phyloP scores from a whole-genome alignment of 2,797 vertebrate species.

The Okamejei kenojei region DNA sequence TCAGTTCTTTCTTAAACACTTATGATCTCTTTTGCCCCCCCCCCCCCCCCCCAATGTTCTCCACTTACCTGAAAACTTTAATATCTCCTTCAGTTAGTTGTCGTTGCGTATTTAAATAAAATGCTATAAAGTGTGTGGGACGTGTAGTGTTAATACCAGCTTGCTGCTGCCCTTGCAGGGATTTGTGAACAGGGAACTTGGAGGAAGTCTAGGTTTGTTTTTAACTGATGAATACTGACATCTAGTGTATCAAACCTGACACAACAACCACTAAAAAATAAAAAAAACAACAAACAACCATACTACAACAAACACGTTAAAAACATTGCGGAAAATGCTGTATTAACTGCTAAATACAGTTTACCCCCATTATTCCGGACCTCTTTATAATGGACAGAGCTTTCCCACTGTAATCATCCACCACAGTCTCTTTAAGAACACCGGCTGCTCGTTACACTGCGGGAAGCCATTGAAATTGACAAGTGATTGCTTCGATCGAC shows the following conservation, averaged over 20 bases:
- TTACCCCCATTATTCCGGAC: no score
- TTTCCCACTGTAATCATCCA: no score
- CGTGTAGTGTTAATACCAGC: background rate
- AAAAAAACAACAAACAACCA: background rate
- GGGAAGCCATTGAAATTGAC: no score
- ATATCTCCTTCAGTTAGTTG: background rate
- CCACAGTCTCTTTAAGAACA: no score
- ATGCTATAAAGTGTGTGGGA: background rate
- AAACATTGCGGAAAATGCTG: no score
- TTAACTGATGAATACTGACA: constrained; percentile 5
- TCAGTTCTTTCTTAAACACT: no score
- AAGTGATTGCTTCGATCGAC: no score
- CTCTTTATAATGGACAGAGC: no score
- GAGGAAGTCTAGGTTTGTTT: background rate
- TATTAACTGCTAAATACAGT: no score
- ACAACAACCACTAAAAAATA: background rate
- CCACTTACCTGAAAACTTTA: background rate
- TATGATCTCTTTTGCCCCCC: no score
- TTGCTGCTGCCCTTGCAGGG: background rate
- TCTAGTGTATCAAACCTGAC: background rate
- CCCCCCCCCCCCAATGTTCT: no score
- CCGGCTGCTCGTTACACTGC: no score
- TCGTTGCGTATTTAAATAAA: background rate
- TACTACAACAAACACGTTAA: background rate
- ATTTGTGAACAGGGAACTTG: background rate